Percentiles rank a stretch among this genome's conserved stretches.
Conservation (phyloP, 2,113 vertebrate species). For the Stegostoma tigrinum region DNA sequence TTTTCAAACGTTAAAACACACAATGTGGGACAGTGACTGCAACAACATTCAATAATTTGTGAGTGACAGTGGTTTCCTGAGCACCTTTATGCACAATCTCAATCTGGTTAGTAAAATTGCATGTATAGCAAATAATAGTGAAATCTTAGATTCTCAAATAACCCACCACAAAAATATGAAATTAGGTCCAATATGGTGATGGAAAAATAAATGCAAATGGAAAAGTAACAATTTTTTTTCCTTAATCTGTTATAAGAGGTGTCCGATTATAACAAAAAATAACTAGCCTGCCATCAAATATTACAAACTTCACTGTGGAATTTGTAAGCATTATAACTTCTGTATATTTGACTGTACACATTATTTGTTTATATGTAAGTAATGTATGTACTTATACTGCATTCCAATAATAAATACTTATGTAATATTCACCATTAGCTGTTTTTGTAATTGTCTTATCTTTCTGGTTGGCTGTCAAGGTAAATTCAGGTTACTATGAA, state of each 20-base stretch:
- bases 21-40: neutral
- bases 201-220: neutral
- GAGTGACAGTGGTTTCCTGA: neutral
- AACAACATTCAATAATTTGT: neutral
- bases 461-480: neutral
- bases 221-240: neutral
- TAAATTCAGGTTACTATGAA: neutral
- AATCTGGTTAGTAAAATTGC: neutral
- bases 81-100: neutral
- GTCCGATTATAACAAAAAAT: neutral
- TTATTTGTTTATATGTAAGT: constrained; percentile 38
- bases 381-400: constrained; percentile 35
- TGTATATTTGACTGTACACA: constrained; percentile 37
- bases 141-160: neutral
- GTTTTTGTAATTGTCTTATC: neutral
- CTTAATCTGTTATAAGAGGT: constrained; percentile 26
- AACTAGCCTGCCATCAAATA: neutral
- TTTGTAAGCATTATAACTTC: constrained; percentile 36
- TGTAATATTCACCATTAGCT: constrained; percentile 18
- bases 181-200: neutral
- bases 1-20: neutral
- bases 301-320: constrained; percentile 31
- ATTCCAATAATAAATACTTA: constrained; percentile 37
- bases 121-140: neutral
- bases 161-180: constrained; percentile 8